These are phyloP conservation scores for Melanostoma scalare DNA, from an alignment of 2,888 invertebrate genomes.

Conservation along the genomic window DNA sequence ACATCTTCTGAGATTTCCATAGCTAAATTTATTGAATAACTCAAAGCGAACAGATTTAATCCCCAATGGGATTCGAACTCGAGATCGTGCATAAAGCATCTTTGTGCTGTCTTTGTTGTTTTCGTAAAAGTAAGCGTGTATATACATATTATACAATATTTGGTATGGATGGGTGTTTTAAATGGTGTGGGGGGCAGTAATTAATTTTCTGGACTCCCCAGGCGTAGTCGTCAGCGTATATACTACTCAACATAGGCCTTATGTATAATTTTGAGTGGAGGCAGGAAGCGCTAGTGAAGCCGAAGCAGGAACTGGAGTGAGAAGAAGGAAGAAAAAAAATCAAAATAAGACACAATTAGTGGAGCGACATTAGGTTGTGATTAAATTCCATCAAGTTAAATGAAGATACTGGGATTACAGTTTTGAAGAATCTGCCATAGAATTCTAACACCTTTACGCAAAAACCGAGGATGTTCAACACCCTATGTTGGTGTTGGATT, in stretches of 20 bases:
- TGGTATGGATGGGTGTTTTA: constrained; percentile 12
- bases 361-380: constrained; percentile 58
- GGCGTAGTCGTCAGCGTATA: not conserved
- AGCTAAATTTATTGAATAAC: constrained; percentile 15
- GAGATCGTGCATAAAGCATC: not conserved
- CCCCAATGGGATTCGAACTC: constrained; percentile 50
- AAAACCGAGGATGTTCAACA: constrained; percentile 4
- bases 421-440: constrained; percentile 44
- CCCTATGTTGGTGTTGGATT: not conserved
- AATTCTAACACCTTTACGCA: constrained; percentile 43
- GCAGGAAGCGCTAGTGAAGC: too few relatives aligned
- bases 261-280: not conserved
- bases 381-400: constrained; percentile 65
- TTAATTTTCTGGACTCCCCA: constrained; percentile 56
- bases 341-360: constrained; percentile 57
- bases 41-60: constrained; percentile 44
- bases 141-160: constrained; percentile 13
- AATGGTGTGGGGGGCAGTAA: constrained; percentile 46
- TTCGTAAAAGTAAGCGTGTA: not conserved
- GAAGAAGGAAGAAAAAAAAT: not conserved
- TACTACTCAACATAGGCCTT: not conserved
- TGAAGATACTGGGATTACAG: constrained; percentile 60
- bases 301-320: not conserved
- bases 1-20: not conserved
- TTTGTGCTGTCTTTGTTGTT: constrained; percentile 1